Evolutionary conservation across 2,113 vertebrate species (phyloP), one percentile per base, ranked within the genome.

Genomic region (Hippocampus mohnikei): DNA sequence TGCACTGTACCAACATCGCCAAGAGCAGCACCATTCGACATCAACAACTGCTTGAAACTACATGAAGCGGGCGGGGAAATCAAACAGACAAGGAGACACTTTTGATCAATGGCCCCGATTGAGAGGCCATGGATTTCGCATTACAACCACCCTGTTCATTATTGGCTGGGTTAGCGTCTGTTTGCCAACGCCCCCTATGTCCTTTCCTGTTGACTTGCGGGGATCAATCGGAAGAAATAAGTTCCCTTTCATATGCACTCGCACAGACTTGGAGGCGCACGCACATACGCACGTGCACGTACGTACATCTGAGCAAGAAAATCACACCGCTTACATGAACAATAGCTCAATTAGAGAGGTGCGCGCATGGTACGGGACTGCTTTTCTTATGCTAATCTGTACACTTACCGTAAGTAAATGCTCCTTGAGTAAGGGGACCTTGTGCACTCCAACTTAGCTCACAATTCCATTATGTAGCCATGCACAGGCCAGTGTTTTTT

Each of bases 341-440:
- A 89, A 90, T 82, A 71, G 81, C 77, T 88, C 77, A 89, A 90
- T 91, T 88, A 90, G 82, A 80, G 72, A 76, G 63, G 75, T 68
- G 73, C 64, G 72, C 68, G 83, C 69, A 77, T 86, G 85, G 88
- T 86, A 83, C 88, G 81, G 83, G 68, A 89, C 84, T 87, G 85
- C 78, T 85, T 88, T 90, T 88, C 77, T 85, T 79, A 88, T 88
- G 87, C 82, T 90, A 88, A 90, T 88, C 84, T 87, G 73, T 78
- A 84, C 74, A 88, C 85, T 88, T 87, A 65, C 41, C 27, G 63
- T 65, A 88, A 85, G 79, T 86, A 85, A 89, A 89, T 86, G 82
- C 74, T 84, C 13, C 75, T 78, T 79, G 79, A 25, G 78, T 66
- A 75, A 74, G 59, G 63, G 74, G 29, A 48, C 46, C 75, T 83